These are phyloP conservation scores for Regulus satrapa DNA, from an alignment of 2,113 vertebrate species.

Conservation along the genomic window DNA sequence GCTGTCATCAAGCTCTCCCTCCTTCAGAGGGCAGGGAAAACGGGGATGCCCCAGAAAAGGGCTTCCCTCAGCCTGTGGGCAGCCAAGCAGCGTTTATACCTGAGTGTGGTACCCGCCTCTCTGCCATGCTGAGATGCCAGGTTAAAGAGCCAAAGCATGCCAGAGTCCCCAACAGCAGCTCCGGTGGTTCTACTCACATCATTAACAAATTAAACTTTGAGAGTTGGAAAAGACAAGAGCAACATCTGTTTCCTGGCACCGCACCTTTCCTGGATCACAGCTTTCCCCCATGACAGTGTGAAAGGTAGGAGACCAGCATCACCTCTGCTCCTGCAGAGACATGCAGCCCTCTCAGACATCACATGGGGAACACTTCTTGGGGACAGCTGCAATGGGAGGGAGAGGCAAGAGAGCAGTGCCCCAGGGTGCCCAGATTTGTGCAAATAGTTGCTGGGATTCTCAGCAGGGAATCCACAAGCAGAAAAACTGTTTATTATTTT, in stretches of 20 bases:
- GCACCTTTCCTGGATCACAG: not conserved
- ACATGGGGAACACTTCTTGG: fast-evolving
- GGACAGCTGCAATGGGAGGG: fast-evolving
- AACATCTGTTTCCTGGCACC: not conserved
- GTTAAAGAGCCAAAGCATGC: not conserved
- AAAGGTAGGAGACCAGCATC: not conserved
- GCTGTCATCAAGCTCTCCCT: not conserved
- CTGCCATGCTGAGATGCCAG: not conserved
- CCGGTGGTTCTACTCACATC: not conserved
- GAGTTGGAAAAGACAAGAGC: not conserved
- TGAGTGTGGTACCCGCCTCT: not conserved
- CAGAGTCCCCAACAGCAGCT: not conserved
- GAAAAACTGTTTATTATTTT: not conserved
- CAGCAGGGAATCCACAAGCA: not conserved
- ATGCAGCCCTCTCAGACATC: not conserved
- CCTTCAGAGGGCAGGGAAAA: not conserved
- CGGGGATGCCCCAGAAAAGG: not conserved
- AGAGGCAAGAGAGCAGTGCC: not conserved
- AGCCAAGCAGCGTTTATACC: not conserved
- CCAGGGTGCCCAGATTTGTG: not conserved
- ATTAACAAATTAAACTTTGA: not conserved
- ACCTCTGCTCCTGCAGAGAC: not conserved
- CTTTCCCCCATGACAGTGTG: not conserved
- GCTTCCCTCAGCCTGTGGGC: not conserved
- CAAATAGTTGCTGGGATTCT: not conserved